Percentiles rank a stretch among this genome's conserved stretches.
Conservation (phyloP, 1,140 invertebrate species). For the Cherax destructor region DNA sequence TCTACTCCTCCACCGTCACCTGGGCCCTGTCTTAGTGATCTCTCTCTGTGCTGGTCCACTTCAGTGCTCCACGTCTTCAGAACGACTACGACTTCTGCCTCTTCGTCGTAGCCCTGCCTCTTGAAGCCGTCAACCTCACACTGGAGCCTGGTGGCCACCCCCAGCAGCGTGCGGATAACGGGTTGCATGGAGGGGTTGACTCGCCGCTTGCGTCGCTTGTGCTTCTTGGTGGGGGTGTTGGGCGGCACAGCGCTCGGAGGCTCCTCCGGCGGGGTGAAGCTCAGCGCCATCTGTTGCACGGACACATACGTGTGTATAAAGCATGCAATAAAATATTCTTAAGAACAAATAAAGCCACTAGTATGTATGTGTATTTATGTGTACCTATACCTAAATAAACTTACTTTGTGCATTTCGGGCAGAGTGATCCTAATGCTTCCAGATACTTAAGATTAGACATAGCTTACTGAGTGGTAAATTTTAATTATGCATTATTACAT, state of each 20-base stretch:
- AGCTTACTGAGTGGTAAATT: too few species aligned
- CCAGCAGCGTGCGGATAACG: conserved; percentile 32
- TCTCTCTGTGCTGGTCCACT: neutral
- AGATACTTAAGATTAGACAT: too few species aligned
- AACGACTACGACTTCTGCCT: neutral
- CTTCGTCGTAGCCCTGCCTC: neutral
- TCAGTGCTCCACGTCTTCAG: neutral
- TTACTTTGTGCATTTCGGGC: too few species aligned
- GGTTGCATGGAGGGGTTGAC: conserved; percentile 21
- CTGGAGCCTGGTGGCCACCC: conserved; percentile 13
- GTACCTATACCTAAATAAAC: too few species aligned
- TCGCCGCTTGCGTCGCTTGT: conserved; percentile 26
- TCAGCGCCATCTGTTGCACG: conserved; percentile 31
- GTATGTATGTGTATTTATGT: too few species aligned
- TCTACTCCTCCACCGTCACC: neutral
- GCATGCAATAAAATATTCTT: neutral
- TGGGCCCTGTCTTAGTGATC: too few species aligned
- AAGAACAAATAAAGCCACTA: too few species aligned
- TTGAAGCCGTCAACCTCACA: neutral
- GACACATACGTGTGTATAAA: neutral
- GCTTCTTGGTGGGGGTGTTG: neutral
- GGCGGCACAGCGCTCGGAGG: neutral
- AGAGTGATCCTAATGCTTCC: too few species aligned
- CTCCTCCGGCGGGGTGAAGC: conserved; percentile 14
- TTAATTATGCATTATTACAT: too few species aligned